Base-by-base conservation (phyloP, 2,888 invertebrate genomes). In the Brenthis daphne region DNA sequence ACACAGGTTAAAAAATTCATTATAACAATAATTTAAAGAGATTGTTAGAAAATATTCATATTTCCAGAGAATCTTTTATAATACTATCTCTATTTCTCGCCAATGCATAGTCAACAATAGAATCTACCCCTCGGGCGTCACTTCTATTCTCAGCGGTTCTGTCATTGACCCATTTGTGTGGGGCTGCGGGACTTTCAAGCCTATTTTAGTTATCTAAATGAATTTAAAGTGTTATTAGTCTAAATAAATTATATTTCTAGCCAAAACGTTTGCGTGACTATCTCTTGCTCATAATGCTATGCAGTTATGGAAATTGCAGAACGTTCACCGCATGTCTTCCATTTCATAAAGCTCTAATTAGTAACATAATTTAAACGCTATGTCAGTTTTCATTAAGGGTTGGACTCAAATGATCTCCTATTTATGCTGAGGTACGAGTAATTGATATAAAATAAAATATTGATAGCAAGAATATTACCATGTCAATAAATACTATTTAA, bases 111-210 rank as follows among this genome's bases (percentile, higher is more conserved):
- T 80, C 81, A 85, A 88, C 88, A 88, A 88, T 87, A 83, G 86
- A 83, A 78, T 85, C 86, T 82, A 86, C 84, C 87, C 90, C 85
- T 86, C 82, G 84, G 86, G 85, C 87, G 81, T 78, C 78, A 81
- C 82, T 82, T 86, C 90, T 92, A 92, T 90, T 91, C 90, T 90
- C 83, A 84, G 83, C 83, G 80, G 81, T 82, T 73, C 84, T 87
- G 89, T 87, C 88, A 91, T 91, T 92, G 92, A 92, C 92, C 92
- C 80, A 91, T 84, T 87, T 92, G 79, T 81, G 73, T 77, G 79
- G 80, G 78, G 80, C 80, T 72, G 73, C 66, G 73, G 61, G 61
- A 63, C 65, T 64, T 54, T 80, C 79, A 87, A 88, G 77, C 81
- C 80, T 75, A 81, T 79, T 82, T 80, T 81, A 79, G 79, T 82